Percentiles rank a stretch among this genome's conserved stretches.
Conservation (phyloP, 2,113 vertebrate species). For the Solea senegalensis region DNA sequence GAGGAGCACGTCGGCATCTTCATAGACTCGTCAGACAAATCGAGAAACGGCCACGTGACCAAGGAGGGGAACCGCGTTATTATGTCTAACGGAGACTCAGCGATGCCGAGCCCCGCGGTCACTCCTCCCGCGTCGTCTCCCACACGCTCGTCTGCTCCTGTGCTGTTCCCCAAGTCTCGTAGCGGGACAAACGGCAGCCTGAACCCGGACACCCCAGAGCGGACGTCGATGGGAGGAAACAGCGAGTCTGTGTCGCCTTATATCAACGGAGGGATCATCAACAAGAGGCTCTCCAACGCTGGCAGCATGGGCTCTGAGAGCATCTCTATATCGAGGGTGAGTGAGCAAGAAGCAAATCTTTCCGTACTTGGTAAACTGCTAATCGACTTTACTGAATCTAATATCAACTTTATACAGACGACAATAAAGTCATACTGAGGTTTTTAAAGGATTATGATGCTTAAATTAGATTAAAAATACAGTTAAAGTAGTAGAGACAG, state of each 20-base stretch:
- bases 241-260: constrained; percentile 46
- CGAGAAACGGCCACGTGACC: constrained; percentile 6
- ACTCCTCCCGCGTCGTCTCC: constrained; percentile 9
- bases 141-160: neutral
- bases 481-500: neutral
- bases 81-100: neutral
- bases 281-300: constrained; percentile 83
- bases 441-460: no score
- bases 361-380: neutral
- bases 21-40: neutral
- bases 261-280: constrained; percentile 58
- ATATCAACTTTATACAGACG: no score
- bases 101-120: neutral
- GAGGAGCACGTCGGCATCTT: constrained; percentile 10
- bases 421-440: no score
- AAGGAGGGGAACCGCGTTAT: neutral
- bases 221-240: constrained; percentile 30
- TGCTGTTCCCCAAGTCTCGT: neutral
- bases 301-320: constrained; percentile 86
- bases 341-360: neutral
- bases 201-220: constrained; percentile 4
- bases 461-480: no score
- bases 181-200: constrained; percentile 16
- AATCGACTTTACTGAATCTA: no score
- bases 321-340: constrained; percentile 88